A percentile compares a stretch with the other conserved stretches of the same genome.
These are phyloP conservation scores for Atrina japonica DNA, from an alignment of 2,888 invertebrate genomes.

Conservation along the genomic window DNA sequence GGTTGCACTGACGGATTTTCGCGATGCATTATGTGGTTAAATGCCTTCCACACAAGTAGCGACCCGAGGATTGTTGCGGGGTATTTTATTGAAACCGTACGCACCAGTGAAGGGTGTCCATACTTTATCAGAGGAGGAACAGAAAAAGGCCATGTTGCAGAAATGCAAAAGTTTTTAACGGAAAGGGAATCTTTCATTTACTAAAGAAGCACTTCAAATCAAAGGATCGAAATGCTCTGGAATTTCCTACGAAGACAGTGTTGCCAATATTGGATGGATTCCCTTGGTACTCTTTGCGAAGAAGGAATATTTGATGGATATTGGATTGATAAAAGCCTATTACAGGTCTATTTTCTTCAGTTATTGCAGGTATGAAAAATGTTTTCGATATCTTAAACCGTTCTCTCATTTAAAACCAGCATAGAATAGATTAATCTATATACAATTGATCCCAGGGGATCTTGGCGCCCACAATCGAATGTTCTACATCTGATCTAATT, in stretches of 20 bases:
- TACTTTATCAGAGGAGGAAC: no score
- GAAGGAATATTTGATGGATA: constrained; percentile 3
- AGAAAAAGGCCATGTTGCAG: constrained; percentile 10
- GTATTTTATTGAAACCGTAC: constrained; percentile 28
- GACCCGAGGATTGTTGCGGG: constrained; percentile 46
- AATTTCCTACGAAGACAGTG: constrained; percentile 5
- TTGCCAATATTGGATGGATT: constrained; percentile 20
- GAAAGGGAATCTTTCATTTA: constrained; percentile 12
- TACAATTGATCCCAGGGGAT: no score
- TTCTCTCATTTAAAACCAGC: not conserved
- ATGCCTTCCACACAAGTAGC: no score
- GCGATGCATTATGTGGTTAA: no score
- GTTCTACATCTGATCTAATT: no score
- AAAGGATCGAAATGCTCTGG: constrained; percentile 27
- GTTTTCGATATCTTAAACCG: not conserved
- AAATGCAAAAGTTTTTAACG: constrained; percentile 3
- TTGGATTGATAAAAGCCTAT: constrained; percentile 4
- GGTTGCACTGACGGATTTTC: constrained; percentile 27
- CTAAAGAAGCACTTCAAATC: constrained; percentile 13
- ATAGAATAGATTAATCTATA: no score
- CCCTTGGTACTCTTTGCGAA: not conserved
- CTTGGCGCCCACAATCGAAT: no score
- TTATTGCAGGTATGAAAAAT: constrained; percentile 14
- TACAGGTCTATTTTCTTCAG: constrained; percentile 16
- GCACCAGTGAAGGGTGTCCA: not conserved